Conservation (phyloP, 2,888 invertebrate genomes). For the Caenorhabditis wallacei region DNA sequence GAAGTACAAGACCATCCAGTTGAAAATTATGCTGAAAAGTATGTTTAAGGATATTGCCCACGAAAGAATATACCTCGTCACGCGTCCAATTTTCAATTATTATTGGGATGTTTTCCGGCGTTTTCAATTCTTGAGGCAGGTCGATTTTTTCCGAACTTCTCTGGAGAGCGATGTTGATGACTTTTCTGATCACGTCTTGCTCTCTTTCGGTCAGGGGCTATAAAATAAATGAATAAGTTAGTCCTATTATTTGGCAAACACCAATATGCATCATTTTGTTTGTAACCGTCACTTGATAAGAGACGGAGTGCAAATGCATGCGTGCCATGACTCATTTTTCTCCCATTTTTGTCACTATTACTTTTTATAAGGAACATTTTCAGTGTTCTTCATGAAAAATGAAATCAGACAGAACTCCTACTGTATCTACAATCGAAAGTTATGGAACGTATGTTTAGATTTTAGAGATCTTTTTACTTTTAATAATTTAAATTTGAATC, state of each 20-base stretch:
- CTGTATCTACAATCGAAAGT: slow-evolving; percentile 40
- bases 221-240: background rate
- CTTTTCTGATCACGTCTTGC: too few species aligned
- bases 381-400: background rate
- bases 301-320: slow-evolving; percentile 12
- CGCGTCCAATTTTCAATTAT: background rate
- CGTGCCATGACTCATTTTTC: slow-evolving; percentile 39
- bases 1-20: background rate
- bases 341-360: background rate
- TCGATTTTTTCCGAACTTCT: background rate
- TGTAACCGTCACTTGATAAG: slow-evolving; percentile 46
- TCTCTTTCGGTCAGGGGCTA: background rate
- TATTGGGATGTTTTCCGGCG: background rate
- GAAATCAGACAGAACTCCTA: slow-evolving; percentile 24
- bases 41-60: too few species aligned
- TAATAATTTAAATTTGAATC: too few species aligned
- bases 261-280: slow-evolving; percentile 9
- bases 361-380: background rate
- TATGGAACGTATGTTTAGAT: slow-evolving; percentile 55
- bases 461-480: background rate
- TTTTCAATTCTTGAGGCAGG: background rate
- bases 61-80: background rate
- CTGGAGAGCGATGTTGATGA: background rate
- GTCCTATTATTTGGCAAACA: background rate
- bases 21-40: background rate